Evolutionary conservation across 2,113 vertebrate species (phyloP).

Genomic region (Monarcha castaneiventris): DNA sequence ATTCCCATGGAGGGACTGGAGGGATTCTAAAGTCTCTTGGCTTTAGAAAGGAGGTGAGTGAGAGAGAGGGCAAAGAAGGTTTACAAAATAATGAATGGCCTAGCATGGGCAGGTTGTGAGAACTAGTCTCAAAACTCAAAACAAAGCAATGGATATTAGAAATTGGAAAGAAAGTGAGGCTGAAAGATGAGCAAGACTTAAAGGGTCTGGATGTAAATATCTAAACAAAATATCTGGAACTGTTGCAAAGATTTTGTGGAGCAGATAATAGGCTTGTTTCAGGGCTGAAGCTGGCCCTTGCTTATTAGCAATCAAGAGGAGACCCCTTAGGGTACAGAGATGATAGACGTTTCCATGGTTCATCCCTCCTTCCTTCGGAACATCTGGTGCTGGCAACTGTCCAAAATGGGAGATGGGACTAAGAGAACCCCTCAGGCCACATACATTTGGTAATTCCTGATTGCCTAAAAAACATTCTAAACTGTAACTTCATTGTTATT

Average conservation of each 20-base stretch:
- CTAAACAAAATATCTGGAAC: not conserved
- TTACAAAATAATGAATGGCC: not conserved
- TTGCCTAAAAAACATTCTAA: not conserved
- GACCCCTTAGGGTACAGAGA: constrained; percentile 17
- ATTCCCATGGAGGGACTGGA: not conserved
- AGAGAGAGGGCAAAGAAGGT: not conserved
- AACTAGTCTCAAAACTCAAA: not conserved
- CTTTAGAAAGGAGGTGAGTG: not conserved
- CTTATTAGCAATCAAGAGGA: constrained; percentile 17
- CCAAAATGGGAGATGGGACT: constrained; percentile 20
- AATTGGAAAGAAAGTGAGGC: not conserved
- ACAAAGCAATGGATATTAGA: not conserved
- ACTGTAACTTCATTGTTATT: constrained; percentile 16
- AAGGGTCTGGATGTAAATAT: not conserved
- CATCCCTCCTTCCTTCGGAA: not conserved
- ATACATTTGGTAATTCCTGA: not conserved
- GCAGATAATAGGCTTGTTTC: constrained; percentile 8
- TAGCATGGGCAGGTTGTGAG: not conserved
- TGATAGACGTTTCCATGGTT: not conserved
- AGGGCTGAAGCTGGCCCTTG: not conserved
- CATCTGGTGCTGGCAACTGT: constrained; percentile 43
- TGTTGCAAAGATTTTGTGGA: not conserved
- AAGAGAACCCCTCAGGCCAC: not conserved
- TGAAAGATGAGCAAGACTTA: not conserved
- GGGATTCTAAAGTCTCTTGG: not conserved